Conservation (phyloP, 1,140 invertebrate genomes). For the Hypsibius dujardini region DNA sequence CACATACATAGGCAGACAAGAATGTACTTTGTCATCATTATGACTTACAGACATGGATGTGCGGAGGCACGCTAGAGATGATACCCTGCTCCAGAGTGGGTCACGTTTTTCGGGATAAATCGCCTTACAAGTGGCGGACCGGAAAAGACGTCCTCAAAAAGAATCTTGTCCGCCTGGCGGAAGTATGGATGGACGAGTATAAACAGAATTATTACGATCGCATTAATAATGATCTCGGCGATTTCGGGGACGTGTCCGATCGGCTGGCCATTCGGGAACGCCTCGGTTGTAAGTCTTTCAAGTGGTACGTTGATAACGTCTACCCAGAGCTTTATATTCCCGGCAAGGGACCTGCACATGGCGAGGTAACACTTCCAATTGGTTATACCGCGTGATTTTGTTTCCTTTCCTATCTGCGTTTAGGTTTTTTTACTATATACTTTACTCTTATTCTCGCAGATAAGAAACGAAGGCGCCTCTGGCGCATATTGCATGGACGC, state of each 20-base stretch:
- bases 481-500: conserved; percentile 4
- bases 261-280: conserved; percentile 30
- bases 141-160: conserved; percentile 30
- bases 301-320: conserved; percentile 36
- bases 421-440: not conserved
- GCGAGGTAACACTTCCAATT: conserved; percentile 21
- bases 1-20: not conserved
- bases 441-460: not conserved
- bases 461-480: not conserved
- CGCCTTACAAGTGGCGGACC: conserved; percentile 51
- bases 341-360: conserved; percentile 23
- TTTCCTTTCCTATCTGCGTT: conserved; percentile 19
- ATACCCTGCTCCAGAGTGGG: conserved; percentile 79
- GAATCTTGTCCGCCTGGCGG: conserved; percentile 59
- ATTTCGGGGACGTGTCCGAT: conserved; percentile 38
- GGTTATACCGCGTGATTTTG: conserved; percentile 25
- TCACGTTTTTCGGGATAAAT: conserved; percentile 71
- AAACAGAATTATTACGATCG: conserved; percentile 76
- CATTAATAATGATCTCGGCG: conserved; percentile 27
- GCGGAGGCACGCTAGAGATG: conserved; percentile 78
- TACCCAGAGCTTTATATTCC: conserved; percentile 44
- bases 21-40: too few species aligned
- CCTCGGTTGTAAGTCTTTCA: conserved; percentile 33
- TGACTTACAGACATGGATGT: conserved; percentile 65
- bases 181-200: conserved; percentile 91